A percentile compares a stretch with the other conserved stretches of the same genome.
phyloP scores from a whole-genome alignment of 2,113 vertebrate species.

The Glaucidium brasilianum region DNA sequence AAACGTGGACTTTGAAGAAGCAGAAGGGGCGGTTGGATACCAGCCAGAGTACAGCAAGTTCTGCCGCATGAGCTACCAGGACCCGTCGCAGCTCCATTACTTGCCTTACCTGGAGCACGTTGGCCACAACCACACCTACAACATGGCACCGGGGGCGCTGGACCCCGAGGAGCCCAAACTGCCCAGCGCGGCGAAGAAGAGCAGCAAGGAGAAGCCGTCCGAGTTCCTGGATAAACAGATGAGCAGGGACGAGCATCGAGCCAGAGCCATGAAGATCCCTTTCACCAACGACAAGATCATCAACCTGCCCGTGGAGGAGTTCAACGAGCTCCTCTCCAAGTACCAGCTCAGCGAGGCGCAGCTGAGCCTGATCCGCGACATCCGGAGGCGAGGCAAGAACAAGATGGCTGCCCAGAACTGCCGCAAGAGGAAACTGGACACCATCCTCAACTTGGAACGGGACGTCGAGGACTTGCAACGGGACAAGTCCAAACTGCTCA shows the following conservation, averaged over 20 bases:
- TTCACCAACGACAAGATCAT: constrained; percentile 98
- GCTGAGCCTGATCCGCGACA: constrained; percentile 95
- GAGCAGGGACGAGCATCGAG: constrained; percentile 92
- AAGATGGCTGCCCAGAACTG: constrained; percentile 99
- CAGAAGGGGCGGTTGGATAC: constrained; percentile 90
- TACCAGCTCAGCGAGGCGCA: constrained; percentile 94
- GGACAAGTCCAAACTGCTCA: constrained; percentile 89
- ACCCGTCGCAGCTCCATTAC: constrained; percentile 87
- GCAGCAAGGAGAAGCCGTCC: constrained; percentile 79
- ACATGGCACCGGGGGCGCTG: constrained; percentile 81
- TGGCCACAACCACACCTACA: constrained; percentile 96
- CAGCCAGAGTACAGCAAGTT: constrained; percentile 95
- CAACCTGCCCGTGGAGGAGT: constrained; percentile 96
- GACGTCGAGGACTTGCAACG: constrained; percentile 92
- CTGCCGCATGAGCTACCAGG: constrained; percentile 98
- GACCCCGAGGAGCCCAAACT: constrained; percentile 75
- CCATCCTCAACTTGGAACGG: constrained; percentile 95
- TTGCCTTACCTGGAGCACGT: constrained; percentile 92
- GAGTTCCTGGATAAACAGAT: constrained; percentile 91
- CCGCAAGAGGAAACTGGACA: constrained; percentile 96
- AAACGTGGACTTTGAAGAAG: constrained; percentile 84
- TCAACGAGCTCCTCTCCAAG: constrained; percentile 96
- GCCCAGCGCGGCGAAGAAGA: constrained; percentile 75
- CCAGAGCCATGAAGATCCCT: constrained; percentile 95
- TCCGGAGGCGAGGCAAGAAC: constrained; percentile 94